Evolutionary conservation across 2,797 vertebrate species (phyloP).

Genomic region (Natrix natrix): DNA sequence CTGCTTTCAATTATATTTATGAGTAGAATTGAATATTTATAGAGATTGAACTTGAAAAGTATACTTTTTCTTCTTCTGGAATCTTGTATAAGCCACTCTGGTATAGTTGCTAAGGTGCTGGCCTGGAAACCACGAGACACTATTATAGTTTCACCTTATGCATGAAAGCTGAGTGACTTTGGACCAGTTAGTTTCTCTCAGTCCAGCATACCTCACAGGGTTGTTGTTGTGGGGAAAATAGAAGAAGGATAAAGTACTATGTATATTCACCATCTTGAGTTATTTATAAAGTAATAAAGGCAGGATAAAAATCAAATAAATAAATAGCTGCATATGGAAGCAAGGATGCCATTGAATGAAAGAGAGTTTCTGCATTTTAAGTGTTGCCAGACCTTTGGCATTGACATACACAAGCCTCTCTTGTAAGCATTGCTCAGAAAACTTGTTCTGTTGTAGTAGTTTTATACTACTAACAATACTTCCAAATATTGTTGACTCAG

Average conservation of each 20-base stretch:
- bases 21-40: slow-evolving; percentile 10
- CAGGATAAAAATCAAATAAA: not conserved
- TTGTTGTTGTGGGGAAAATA: not conserved
- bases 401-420: too few relatives aligned
- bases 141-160: not conserved
- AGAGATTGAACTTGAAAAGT: slow-evolving; percentile 20
- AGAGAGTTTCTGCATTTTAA: not conserved
- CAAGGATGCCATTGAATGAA: not conserved
- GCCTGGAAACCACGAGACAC: not conserved
- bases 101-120: not conserved
- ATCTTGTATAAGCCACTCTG: not conserved
- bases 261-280: not conserved
- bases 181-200: not conserved
- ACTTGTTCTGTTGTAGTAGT: not conserved
- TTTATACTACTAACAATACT: not conserved
- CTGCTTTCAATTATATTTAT: slow-evolving; percentile 31
- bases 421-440: not conserved
- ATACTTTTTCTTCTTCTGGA: not conserved
- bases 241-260: not conserved
- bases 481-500: not conserved
- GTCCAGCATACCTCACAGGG: not conserved
- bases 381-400: not conserved
- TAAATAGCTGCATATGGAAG: not conserved
- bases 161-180: not conserved
- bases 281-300: not conserved